Percentiles rank a stretch among this genome's conserved stretches.
Evolutionary conservation across 2,113 vertebrate genomes (phyloP).

Genomic region (Numida meleagris): DNA sequence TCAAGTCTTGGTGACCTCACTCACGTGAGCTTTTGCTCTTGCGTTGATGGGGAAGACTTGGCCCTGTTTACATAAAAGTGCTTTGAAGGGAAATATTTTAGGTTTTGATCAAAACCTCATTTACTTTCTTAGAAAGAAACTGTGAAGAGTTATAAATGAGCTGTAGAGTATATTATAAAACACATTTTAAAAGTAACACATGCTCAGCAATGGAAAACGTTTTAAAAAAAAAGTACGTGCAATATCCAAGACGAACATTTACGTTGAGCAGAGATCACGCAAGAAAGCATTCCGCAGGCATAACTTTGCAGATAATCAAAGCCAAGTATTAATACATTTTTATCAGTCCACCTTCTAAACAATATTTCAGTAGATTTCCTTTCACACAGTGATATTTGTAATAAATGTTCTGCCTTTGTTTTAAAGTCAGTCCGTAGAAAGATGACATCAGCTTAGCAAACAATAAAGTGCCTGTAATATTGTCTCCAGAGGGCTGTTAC

Average conservation of each 20-base stretch:
- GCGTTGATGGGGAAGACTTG: background rate
- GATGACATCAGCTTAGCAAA: conserved; percentile 99
- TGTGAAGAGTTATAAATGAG: conserved; percentile 61
- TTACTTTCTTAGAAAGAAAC: conserved; percentile 65
- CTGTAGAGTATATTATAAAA: conserved; percentile 62
- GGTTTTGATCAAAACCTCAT: conserved; percentile 65
- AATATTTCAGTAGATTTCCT: conserved; percentile 95
- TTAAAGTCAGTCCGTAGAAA: conserved; percentile 89
- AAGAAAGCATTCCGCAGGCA: conserved; percentile 72
- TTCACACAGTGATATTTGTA: conserved; percentile 95
- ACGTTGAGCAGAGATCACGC: conserved; percentile 66
- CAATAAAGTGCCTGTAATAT: conserved; percentile 96
- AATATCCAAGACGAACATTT: conserved; percentile 66
- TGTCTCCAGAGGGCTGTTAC: conserved; percentile 92
- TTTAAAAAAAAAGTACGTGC: conserved; percentile 41
- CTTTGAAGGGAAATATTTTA: conserved; percentile 67
- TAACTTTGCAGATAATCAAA: conserved; percentile 83
- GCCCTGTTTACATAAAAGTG: conserved; percentile 26
- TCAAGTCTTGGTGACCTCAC: background rate
- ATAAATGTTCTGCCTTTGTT: conserved; percentile 97
- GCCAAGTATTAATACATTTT: conserved; percentile 79
- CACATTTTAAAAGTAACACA: conserved; percentile 68
- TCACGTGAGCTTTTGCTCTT: background rate
- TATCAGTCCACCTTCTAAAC: conserved; percentile 88
- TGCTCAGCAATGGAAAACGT: conserved; percentile 56